Evolutionary conservation across 2,113 vertebrate species (phyloP), one percentile per base, ranked within the genome.

Genomic region (Onychostoma macrolepis): DNA sequence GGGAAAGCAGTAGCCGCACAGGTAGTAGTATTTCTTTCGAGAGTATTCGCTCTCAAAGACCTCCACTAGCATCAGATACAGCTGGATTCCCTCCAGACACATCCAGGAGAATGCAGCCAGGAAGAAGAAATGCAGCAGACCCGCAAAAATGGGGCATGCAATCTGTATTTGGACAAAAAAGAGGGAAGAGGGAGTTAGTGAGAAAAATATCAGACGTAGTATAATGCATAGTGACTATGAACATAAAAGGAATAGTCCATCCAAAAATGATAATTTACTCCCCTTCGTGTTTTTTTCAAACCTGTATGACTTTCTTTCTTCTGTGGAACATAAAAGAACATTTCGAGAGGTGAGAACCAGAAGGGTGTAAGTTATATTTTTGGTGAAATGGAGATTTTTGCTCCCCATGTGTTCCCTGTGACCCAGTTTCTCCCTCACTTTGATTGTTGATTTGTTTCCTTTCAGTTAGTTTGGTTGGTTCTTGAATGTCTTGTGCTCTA

Each of bases 81-180:
- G 96, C 85, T 98, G 97, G 85, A 98, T 96, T 0, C 97, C 97
- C 92, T 98, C 97, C 90, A 98, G 94, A 91, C 97, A 97, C 93
- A 98, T 96, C 97, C 97, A 98, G 88, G 94, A 98, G 95, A 98
- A 98, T 48, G 97, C 96, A 0, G 97, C 97, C 95, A 98, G 94
- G 94, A 97, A 98, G 94, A 98, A 98, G 93, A 97, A 98, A 92
- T 98, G 97, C 85, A 98, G 95, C 58, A 98, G 92, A 78, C 97
- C 97, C 0, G 97, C 97, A 15, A 98, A 96, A 93, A 98, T 97
- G 80, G 97, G 96, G 93, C 97, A 98, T 83, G 96, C 96, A 0
- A 97, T 96, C 97, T 98, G 91, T 80, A 4, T 83, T 13, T 24
- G 24, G 53, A 56, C 71, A 76, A 58, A 48, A 26, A 45, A 11